Conservation (phyloP, 2,888 invertebrate species). For the Geophilus truncorum region DNA sequence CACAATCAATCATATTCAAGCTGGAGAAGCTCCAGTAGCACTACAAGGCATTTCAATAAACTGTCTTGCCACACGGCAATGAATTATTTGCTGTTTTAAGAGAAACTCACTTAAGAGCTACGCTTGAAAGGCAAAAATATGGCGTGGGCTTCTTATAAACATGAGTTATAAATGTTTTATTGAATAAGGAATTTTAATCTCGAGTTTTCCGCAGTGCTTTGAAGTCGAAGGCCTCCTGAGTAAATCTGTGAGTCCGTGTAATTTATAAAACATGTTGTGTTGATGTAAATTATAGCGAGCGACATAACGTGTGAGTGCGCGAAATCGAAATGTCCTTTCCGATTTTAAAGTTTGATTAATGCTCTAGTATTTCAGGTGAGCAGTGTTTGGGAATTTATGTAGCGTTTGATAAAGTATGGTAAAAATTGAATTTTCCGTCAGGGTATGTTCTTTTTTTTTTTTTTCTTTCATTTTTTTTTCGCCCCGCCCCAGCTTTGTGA, state of each 20-base stretch:
- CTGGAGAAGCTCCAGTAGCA: background rate
- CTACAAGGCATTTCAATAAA: background rate
- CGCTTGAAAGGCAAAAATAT: background rate
- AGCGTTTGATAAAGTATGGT: background rate
- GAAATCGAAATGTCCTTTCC: background rate
- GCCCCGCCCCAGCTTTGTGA: background rate
- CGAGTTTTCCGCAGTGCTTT: background rate
- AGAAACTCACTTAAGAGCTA: background rate
- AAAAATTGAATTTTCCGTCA: background rate
- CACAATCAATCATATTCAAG: background rate
- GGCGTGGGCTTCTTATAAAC: background rate
- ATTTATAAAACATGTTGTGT: background rate
- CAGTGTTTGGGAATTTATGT: background rate
- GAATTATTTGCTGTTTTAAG: background rate
- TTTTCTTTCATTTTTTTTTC: too few species aligned
- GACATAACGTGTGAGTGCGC: background rate
- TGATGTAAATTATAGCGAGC: background rate
- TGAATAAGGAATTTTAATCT: background rate
- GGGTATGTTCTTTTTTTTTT: background rate
- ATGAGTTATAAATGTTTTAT: background rate
- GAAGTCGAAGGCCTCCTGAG: background rate
- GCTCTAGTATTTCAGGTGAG: background rate
- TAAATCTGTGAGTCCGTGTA: background rate
- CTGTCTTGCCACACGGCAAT: background rate
- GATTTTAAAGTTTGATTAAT: background rate